Evolutionary conservation across 2,113 vertebrate species (phyloP).

Genomic region (Sylvia atricapilla): DNA sequence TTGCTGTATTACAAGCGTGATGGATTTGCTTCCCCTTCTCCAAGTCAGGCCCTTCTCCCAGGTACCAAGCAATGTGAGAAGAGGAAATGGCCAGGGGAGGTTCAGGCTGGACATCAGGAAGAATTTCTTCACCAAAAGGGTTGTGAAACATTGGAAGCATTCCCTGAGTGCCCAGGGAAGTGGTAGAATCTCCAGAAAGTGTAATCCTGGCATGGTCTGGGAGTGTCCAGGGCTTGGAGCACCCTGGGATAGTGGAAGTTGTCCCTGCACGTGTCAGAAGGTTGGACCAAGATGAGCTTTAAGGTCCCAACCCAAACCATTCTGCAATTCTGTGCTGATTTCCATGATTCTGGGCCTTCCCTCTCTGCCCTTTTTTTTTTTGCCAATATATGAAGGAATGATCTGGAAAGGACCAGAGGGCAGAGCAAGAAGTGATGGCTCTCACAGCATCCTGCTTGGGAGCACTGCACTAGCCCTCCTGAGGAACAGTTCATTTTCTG

Average conservation of each 20-base stretch:
- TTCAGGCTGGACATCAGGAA: not conserved
- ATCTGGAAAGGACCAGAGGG: not conserved
- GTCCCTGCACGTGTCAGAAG: not conserved
- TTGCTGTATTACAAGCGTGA: not conserved
- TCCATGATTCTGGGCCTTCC: not conserved
- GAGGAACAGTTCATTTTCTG: not conserved
- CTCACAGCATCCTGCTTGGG: not conserved
- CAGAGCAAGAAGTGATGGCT: not conserved
- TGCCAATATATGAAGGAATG: not conserved
- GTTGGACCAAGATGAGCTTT: too few relatives aligned
- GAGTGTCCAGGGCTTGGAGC: not conserved
- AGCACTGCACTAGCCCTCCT: rapidly evolving
- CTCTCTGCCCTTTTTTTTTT: not conserved
- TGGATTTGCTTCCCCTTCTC: not conserved
- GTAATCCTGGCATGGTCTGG: not conserved
- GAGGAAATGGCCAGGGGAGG: not conserved
- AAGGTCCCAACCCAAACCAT: not conserved
- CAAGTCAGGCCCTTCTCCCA: not conserved
- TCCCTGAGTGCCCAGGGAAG: not conserved
- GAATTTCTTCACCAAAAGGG: not conserved
- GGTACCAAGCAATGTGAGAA: not conserved
- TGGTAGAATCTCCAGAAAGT: not conserved
- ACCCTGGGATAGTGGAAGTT: not conserved
- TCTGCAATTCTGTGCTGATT: rapidly evolving
- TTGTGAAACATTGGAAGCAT: not conserved